Percentiles rank a stretch among this genome's conserved stretches.
phyloP scores from a whole-genome alignment of 2,113 vertebrate species.

The Rhombomys opimus region DNA sequence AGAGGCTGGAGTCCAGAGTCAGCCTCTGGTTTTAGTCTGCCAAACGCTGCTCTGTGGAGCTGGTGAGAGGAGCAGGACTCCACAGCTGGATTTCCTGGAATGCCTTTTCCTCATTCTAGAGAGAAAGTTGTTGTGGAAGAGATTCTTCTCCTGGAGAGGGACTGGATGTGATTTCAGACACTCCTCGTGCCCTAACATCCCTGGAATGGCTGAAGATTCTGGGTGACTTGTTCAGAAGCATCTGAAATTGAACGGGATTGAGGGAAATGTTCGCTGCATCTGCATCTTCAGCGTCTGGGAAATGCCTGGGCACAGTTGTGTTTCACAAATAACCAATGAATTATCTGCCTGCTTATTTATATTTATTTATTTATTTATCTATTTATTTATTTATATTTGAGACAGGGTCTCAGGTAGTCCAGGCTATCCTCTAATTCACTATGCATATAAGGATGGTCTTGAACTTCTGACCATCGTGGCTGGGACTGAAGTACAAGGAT shows the following conservation, averaged over 20 bases:
- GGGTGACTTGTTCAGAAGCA: not conserved
- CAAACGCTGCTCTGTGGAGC: not conserved
- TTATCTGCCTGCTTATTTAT: too few relatives aligned
- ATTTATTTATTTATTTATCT: not conserved
- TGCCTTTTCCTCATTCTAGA: not conserved
- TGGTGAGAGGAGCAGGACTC: fast-evolving
- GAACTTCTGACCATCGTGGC: not conserved
- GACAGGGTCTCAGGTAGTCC: not conserved
- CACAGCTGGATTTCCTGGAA: not conserved
- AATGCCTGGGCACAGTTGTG: not conserved
- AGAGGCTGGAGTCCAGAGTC: fast-evolving
- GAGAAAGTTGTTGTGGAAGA: not conserved
- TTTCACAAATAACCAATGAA: not conserved
- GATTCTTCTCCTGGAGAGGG: not conserved
- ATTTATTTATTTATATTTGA: not conserved
- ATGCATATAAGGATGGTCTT: not conserved
- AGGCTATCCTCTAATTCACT: not conserved
- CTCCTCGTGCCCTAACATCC: fast-evolving
- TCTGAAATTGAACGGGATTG: not conserved
- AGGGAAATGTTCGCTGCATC: fast-evolving
- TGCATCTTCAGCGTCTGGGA: not conserved
- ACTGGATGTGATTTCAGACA: not conserved
- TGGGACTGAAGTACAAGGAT: too few relatives aligned
- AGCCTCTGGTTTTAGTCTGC: fast-evolving
- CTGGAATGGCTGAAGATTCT: not conserved